These are phyloP conservation scores for Osmerus mordax DNA, from an alignment of 2,113 vertebrate genomes.

Conservation along the genomic window DNA sequence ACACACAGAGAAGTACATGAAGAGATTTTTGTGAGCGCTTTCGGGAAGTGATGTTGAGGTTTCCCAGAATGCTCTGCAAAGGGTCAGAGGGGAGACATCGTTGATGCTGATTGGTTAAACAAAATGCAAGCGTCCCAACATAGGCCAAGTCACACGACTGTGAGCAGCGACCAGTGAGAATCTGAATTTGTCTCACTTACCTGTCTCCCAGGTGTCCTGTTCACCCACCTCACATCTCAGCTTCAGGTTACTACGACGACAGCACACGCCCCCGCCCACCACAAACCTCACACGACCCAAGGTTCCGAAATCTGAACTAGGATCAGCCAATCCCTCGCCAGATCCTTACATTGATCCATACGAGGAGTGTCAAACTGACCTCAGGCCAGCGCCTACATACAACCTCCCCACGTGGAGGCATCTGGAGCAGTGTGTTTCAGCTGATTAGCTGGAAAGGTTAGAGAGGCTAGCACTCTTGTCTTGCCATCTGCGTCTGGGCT, in stretches of 20 bases:
- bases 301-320: not conserved
- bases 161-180: not conserved
- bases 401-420: conserved; percentile 33
- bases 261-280: too few relatives aligned
- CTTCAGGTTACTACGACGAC: not conserved
- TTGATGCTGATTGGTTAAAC: conserved; percentile 23
- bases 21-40: too few relatives aligned
- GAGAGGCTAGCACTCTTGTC: conserved; percentile 56
- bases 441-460: conserved; percentile 73
- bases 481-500: conserved; percentile 63
- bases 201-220: conserved; percentile 11
- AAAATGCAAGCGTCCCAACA: not conserved
- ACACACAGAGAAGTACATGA: too few relatives aligned
- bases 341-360: too few relatives aligned
- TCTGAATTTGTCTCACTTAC: conserved; percentile 27
- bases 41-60: not conserved
- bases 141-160: not conserved
- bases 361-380: conserved; percentile 48
- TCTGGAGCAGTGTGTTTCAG: conserved; percentile 48
- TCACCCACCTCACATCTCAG: not conserved
- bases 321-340: not conserved
- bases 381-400: conserved; percentile 23
- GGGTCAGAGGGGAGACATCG: not conserved
- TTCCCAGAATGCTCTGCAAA: not conserved
- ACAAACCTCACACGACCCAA: too few relatives aligned